A percentile compares a stretch with the other conserved stretches of the same genome.
These are phyloP conservation scores for Phyllostomus discolor DNA, from an alignment of 2,113 vertebrate species.

Conservation along the genomic window DNA sequence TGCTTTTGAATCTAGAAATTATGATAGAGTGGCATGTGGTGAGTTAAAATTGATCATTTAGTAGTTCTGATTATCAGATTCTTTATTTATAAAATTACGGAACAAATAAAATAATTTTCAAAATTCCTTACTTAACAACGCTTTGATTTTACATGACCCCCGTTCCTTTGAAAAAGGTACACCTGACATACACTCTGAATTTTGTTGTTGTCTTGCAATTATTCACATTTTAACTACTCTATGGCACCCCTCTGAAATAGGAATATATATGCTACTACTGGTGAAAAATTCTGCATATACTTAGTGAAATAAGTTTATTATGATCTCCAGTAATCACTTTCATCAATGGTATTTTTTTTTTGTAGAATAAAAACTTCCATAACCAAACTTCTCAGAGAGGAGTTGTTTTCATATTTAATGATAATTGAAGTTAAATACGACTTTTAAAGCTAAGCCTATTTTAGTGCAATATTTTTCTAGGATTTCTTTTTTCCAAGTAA, in stretches of 20 bases:
- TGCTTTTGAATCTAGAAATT: neutral
- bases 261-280: neutral
- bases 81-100: neutral
- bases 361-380: neutral
- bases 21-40: neutral
- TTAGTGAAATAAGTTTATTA: neutral
- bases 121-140: neutral
- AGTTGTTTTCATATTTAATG: neutral
- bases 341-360: neutral
- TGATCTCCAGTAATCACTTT: neutral
- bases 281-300: neutral
- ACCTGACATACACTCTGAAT: neutral
- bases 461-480: neutral
- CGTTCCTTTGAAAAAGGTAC: neutral
- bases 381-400: neutral
- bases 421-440: neutral
- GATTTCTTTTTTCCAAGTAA: slow-evolving; percentile 2
- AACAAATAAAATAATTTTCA: neutral
- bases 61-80: neutral
- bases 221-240: neutral
- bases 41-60: neutral
- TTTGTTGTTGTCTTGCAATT: neutral
- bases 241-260: neutral
- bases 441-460: neutral
- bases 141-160: neutral